Evolutionary conservation across 2,797 vertebrate genomes (phyloP).

Genomic region (Myotis pilosus): DNA sequence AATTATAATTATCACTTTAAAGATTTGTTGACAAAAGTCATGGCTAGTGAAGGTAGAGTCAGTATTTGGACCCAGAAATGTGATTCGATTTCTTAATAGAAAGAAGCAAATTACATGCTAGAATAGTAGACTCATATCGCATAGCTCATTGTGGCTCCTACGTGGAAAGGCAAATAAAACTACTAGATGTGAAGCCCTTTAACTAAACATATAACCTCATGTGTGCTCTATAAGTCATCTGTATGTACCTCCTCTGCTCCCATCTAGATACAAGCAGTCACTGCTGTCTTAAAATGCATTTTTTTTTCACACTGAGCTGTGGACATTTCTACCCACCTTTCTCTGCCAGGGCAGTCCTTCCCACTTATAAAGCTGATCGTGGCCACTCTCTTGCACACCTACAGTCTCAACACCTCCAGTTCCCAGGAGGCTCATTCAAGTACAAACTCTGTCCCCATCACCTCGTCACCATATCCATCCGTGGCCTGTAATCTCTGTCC

Average conservation of each 20-base stretch:
- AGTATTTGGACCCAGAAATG: not conserved
- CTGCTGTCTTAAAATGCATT: not conserved
- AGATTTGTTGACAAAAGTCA: not conserved
- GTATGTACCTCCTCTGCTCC: fast-evolving
- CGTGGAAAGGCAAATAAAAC: fast-evolving
- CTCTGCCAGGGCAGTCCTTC: not conserved
- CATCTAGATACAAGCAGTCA: not conserved
- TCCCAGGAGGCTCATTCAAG: fast-evolving
- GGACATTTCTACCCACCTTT: not conserved
- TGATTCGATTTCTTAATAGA: not conserved
- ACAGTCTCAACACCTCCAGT: no score
- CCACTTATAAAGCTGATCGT: no score
- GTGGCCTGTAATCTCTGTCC: fast-evolving
- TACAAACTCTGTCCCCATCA: fast-evolving
- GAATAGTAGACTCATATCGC: fast-evolving
- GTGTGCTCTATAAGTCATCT: fast-evolving
- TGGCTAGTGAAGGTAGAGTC: not conserved
- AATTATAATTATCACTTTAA: not conserved
- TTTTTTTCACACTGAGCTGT: not conserved
- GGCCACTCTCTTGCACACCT: not conserved
- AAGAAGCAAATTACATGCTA: not conserved
- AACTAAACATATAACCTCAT: fast-evolving
- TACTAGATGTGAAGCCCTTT: not conserved
- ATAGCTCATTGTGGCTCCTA: not conserved
- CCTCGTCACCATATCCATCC: no score